Evolutionary conservation across 2,113 vertebrate genomes (phyloP).

Genomic region (Channa argus): DNA sequence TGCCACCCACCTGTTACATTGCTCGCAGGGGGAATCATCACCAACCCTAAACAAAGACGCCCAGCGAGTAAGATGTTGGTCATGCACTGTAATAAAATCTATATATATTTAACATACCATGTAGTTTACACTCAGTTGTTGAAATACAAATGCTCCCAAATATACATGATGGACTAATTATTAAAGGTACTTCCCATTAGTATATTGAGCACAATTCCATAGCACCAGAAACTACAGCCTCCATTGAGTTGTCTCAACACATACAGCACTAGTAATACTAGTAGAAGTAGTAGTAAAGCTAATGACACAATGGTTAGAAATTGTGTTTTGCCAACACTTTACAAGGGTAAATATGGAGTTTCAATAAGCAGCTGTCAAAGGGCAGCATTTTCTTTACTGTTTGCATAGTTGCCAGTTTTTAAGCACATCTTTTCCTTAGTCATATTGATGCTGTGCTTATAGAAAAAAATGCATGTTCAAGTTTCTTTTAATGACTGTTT

Average conservation of each 20-base stretch:
- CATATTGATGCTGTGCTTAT: not conserved
- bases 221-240: too few species aligned
- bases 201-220: too few species aligned
- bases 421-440: too few species aligned
- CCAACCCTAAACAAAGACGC: slow-evolving; percentile 47
- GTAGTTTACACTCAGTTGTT: not conserved
- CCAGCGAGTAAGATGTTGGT: slow-evolving; percentile 25
- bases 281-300: not conserved
- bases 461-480: not conserved
- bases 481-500: too few species aligned
- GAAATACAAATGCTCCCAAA: too few species aligned
- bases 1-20: slow-evolving; percentile 71
- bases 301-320: not conserved
- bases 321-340: not conserved
- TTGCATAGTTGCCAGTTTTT: not conserved
- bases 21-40: slow-evolving; percentile 66
- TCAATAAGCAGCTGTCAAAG: not conserved
- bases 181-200: too few species aligned
- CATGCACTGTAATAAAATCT: slow-evolving; percentile 11
- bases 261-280: too few species aligned
- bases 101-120: not conserved
- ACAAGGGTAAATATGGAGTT: not conserved
- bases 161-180: too few species aligned
- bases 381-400: not conserved
- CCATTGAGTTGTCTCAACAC: too few species aligned